Percentiles rank a stretch among this genome's conserved stretches.
Conservation (phyloP, 2,797 vertebrate genomes). For the Schizopygopsis pylzovi region DNA sequence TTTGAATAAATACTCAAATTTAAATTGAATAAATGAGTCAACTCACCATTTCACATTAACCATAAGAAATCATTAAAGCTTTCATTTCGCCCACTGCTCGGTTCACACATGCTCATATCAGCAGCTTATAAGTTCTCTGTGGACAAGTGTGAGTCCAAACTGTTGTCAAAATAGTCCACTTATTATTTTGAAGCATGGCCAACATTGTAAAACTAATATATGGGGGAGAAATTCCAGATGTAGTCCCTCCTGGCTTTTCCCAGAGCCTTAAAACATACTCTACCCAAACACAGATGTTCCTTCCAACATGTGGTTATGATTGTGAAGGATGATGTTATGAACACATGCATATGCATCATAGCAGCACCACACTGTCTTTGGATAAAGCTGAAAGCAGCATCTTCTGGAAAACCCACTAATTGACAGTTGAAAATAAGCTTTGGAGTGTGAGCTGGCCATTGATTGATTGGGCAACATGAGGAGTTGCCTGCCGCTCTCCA, state of each 20-base stretch:
- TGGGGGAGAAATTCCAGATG: neutral
- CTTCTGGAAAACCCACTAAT: conserved; percentile 71
- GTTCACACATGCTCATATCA: too few relatives aligned
- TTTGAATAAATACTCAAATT: too few relatives aligned
- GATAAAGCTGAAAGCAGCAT: conserved; percentile 17
- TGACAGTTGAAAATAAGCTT: conserved; percentile 74
- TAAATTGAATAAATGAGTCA: too few relatives aligned
- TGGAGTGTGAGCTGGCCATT: conserved; percentile 69
- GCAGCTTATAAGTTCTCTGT: neutral
- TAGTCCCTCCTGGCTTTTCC: neutral
- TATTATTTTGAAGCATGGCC: neutral
- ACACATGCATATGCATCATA: neutral
- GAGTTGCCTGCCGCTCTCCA: conserved; percentile 78
- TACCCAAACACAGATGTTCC: neutral
- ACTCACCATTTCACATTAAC: too few relatives aligned
- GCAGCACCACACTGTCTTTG: neutral
- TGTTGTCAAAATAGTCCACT: neutral
- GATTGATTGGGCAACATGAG: conserved; percentile 80
- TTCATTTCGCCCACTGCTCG: too few relatives aligned
- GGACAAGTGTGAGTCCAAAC: neutral
- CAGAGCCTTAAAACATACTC: neutral
- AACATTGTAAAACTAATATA: neutral
- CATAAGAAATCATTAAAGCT: too few relatives aligned
- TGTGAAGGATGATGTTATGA: neutral
- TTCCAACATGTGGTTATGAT: neutral